Evolutionary conservation across 2,113 vertebrate species (phyloP), one percentile per base, ranked within the genome.

Genomic region (Trachemys scripta): DNA sequence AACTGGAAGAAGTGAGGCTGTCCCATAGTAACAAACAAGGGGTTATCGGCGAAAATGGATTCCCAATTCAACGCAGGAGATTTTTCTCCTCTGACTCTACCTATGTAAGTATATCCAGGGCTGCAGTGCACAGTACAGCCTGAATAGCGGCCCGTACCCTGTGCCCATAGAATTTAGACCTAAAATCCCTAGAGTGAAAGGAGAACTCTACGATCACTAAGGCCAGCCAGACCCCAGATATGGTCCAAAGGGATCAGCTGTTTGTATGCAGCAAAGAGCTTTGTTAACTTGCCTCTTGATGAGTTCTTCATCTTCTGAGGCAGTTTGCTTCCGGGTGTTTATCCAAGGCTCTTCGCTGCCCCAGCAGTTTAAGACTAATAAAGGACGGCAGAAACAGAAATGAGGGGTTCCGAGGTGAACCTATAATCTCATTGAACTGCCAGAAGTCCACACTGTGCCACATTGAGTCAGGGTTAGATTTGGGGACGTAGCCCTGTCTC

Each of bases 251-350:
- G 98, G 92, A 98, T 98, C 98, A 98, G 98, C 98, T 98, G 97
- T 98, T 98, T 98, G 98, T 98, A 98, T 98, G 97, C 98, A 98
- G 81, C 98, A 97, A 98, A 98, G 98, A 98, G 98, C 98, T 98
- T 97, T 97, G 98, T 98, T 98, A 98, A 98, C 98, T 98, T 98
- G 98, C 76, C 76, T 98, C 98, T 99, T 98, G 98, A 98, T 98
- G 98, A 98, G 98, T 98, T 98, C 97, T 97, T 97, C 84, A 80
- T 42, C 91, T 88, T 84, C 57, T 35, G 42, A 50, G 14, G 16
- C 31, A 35, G 16, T 14, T 65, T 89, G 82, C 85, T 84, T 89
- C 31, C 80, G 65, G 54, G n/a, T 84, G 65, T 54, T 82, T 79
- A 27, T 83, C 54, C 17, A 12, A 45, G 57, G 49, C 47, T 80